These are phyloP conservation scores for Parelbella ahira DNA, from an alignment of 2,888 invertebrate genomes.

Conservation along the genomic window DNA sequence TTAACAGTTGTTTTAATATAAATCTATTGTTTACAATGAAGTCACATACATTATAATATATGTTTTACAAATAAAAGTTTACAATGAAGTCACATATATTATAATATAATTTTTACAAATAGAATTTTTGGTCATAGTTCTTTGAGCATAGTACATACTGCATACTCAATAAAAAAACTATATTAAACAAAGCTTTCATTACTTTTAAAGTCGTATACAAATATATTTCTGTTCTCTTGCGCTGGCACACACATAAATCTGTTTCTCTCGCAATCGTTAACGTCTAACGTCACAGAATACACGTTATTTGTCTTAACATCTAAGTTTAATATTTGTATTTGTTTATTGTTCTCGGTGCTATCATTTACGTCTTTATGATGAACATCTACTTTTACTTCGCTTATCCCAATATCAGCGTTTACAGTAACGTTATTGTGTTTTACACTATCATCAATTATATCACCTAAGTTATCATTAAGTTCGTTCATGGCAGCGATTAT, in stretches of 20 bases:
- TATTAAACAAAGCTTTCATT: slow-evolving; percentile 72
- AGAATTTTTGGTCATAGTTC: slow-evolving; percentile 7
- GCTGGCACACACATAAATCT: slow-evolving; percentile 70
- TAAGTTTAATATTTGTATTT: slow-evolving; percentile 76
- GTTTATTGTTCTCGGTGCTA: slow-evolving; percentile 69
- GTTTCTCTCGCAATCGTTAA: slow-evolving; percentile 61
- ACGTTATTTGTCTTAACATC: slow-evolving; percentile 74
- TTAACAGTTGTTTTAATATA: no score
- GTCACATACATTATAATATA: no score
- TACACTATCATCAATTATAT: slow-evolving; percentile 31
- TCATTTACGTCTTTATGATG: slow-evolving; percentile 44
- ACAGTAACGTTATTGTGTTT: slow-evolving; percentile 28
- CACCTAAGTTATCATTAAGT: slow-evolving; percentile 41
- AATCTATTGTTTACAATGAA: no score
- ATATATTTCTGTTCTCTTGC: slow-evolving; percentile 65
- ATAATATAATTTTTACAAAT: no score
- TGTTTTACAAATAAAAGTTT: no score
- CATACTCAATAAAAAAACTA: slow-evolving; percentile 23
- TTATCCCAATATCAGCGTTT: slow-evolving; percentile 30
- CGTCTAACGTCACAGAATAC: slow-evolving; percentile 73
- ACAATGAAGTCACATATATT: no score
- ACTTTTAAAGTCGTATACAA: slow-evolving; percentile 75
- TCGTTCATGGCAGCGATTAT: slow-evolving; percentile 66
- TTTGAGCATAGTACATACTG: slow-evolving; percentile 1
- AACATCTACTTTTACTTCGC: slow-evolving; percentile 47